Conservation (phyloP, 2,797 vertebrate genomes). For the Luscinia luscinia region DNA sequence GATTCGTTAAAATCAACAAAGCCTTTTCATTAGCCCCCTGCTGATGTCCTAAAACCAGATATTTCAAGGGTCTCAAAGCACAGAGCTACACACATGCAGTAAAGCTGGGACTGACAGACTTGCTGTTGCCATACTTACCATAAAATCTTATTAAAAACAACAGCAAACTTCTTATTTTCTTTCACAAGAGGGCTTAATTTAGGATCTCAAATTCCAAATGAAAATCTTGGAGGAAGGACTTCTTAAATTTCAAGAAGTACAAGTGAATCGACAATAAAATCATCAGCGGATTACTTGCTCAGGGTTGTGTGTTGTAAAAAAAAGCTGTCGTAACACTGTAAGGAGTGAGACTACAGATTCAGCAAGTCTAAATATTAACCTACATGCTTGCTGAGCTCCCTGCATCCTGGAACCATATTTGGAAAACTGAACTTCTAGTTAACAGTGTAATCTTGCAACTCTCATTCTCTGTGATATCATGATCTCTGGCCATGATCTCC, state of each 20-base stretch:
- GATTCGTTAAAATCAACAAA: constrained; percentile 99
- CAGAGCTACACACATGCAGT: constrained; percentile 75
- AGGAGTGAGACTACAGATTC: constrained; percentile 32
- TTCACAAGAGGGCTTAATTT: constrained; percentile 71
- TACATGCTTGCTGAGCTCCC: constrained; percentile 33
- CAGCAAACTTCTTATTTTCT: constrained; percentile 55
- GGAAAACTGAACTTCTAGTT: constrained; percentile 29
- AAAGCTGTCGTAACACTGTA: neutral
- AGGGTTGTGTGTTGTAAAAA: neutral
- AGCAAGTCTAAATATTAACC: constrained; percentile 45
- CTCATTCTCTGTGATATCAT: neutral
- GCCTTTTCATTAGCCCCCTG: constrained; percentile 96
- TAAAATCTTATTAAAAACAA: constrained; percentile 76
- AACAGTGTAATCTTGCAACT: constrained; percentile 4
- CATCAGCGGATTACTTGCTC: constrained; percentile 34
- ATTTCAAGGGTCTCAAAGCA: constrained; percentile 84
- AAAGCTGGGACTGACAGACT: constrained; percentile 71
- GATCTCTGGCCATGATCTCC: neutral
- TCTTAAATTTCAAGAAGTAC: constrained; percentile 17
- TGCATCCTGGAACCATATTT: constrained; percentile 8
- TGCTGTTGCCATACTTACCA: constrained; percentile 66
- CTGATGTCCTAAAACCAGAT: constrained; percentile 94
- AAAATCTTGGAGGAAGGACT: constrained; percentile 38
- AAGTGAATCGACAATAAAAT: constrained; percentile 7
- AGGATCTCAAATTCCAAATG: constrained; percentile 69